Conservation (phyloP, 2,888 invertebrate species). For the Scaptomyza reducta region DNA sequence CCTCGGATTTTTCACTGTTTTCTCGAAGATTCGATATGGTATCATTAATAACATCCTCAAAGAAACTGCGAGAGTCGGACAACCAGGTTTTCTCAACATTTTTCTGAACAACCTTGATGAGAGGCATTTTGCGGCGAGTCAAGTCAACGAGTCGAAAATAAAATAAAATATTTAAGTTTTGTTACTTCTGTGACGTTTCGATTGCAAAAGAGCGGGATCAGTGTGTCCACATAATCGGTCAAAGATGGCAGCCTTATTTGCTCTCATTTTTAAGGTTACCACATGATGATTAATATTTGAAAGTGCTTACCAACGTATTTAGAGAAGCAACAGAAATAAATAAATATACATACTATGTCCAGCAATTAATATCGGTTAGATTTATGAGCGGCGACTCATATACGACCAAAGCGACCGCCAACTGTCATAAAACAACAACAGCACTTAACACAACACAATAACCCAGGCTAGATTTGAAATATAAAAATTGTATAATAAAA, state of each 20-base stretch:
- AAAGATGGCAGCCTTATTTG: neutral
- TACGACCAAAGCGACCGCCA: constrained; percentile 60
- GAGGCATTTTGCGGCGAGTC: neutral
- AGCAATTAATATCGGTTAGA: constrained; percentile 67
- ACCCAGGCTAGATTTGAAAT: constrained; percentile 40
- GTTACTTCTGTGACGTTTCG: neutral
- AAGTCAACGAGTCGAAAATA: neutral
- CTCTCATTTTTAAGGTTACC: neutral
- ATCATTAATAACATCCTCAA: constrained; percentile 1
- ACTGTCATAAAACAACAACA: constrained; percentile 56
- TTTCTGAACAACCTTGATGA: neutral
- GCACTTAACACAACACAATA: constrained; percentile 41
- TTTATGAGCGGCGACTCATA: constrained; percentile 55
- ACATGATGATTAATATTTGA: neutral
- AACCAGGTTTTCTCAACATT: constrained; percentile 7
- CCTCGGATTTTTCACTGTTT: neutral
- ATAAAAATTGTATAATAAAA: constrained; percentile 71
- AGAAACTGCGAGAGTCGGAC: constrained; percentile 24
- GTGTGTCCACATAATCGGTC: neutral
- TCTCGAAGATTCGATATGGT: neutral
- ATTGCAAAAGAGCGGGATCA: neutral
- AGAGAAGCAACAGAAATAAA: neutral
- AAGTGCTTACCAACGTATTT: constrained; percentile 1
- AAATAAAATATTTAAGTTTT: neutral
- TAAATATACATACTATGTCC: neutral